Evolutionary conservation across 1,140 invertebrate genomes (phyloP).

Genomic region (Latrodectus geometricus): DNA sequence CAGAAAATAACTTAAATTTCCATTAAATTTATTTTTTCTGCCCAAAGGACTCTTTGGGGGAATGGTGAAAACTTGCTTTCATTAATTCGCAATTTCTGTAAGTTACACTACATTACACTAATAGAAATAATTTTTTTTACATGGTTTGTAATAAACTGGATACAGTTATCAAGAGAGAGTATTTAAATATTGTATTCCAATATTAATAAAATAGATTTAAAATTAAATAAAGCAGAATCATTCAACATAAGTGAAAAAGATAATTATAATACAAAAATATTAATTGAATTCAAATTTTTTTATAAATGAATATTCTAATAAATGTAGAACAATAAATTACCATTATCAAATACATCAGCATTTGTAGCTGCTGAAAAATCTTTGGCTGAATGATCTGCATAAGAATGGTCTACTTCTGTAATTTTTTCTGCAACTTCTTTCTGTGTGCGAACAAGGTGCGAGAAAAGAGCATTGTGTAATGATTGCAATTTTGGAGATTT

Average conservation of each 20-base stretch:
- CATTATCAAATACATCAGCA: neutral
- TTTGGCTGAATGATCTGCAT: neutral
- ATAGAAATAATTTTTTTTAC: neutral
- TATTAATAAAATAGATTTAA: too few relatives aligned
- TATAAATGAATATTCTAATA: neutral
- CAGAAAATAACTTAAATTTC: too few relatives aligned
- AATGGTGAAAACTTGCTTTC: too few relatives aligned
- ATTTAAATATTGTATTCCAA: neutral
- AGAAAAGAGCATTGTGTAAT: constrained; percentile 41
- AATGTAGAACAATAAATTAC: neutral
- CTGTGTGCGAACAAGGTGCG: neutral
- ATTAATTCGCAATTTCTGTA: too few relatives aligned
- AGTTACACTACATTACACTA: too few relatives aligned
- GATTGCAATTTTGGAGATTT: constrained; percentile 37
- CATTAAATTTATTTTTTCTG: too few relatives aligned
- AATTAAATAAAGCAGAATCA: neutral
- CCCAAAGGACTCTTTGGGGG: too few relatives aligned
- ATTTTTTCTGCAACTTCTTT: constrained; percentile 8
- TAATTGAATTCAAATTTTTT: neutral
- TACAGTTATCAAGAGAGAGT: neutral
- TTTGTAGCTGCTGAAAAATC: neutral
- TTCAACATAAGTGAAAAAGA: neutral
- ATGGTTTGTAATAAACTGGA: too few relatives aligned
- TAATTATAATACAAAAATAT: neutral
- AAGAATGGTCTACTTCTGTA: neutral